These are phyloP conservation scores for Hyposoter didymator DNA, from an alignment of 2,888 invertebrate genomes.

Conservation along the genomic window DNA sequence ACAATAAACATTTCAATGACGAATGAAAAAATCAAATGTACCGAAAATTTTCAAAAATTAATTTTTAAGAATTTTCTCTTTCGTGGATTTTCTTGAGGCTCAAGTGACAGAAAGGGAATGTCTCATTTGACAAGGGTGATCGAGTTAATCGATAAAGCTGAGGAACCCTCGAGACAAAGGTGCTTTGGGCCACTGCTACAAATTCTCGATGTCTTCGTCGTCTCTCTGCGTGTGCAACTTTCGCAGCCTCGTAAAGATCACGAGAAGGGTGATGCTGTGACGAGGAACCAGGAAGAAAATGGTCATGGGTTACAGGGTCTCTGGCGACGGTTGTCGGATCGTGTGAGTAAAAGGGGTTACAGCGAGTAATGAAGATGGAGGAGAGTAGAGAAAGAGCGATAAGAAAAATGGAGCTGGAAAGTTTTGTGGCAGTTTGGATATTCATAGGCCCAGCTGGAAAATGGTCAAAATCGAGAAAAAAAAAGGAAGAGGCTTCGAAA, in stretches of 20 bases:
- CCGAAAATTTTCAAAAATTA: too few species aligned
- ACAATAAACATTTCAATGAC: background rate
- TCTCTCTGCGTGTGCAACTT: conserved; percentile 3
- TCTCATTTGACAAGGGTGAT: conserved; percentile 5
- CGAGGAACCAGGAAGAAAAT: conserved; percentile 42
- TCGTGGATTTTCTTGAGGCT: background rate
- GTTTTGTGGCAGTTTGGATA: background rate
- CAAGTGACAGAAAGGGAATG: background rate
- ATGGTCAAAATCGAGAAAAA: too few species aligned
- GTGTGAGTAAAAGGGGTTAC: conserved; percentile 63
- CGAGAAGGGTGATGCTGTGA: background rate
- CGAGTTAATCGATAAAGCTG: background rate
- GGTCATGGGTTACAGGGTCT: conserved; percentile 43
- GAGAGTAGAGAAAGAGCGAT: conserved; percentile 43
- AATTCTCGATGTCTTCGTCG: background rate
- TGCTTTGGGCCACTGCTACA: background rate
- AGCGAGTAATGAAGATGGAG: conserved; percentile 62
- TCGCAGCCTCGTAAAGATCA: conserved; percentile 23
- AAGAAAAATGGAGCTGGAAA: conserved; percentile 49
- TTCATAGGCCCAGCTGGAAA: background rate
- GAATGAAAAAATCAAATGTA: too few species aligned
- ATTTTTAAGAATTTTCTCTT: background rate
- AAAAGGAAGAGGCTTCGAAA: background rate
- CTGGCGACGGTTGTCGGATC: conserved; percentile 50
- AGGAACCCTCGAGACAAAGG: background rate